These are phyloP conservation scores for Cerastoderma edule DNA, from an alignment of 2,888 invertebrate genomes.

Conservation along the genomic window DNA sequence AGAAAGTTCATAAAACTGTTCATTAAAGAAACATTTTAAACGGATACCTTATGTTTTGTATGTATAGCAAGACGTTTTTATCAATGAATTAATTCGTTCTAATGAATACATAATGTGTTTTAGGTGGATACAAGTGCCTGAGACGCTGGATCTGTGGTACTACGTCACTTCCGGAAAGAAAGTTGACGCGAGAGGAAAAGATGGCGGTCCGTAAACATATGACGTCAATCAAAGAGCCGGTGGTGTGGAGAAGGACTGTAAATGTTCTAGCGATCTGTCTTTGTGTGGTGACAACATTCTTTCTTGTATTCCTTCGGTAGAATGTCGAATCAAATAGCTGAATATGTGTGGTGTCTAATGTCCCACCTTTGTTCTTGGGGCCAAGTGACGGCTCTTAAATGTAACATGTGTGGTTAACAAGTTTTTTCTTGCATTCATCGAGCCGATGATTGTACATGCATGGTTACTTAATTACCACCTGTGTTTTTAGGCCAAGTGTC, in stretches of 20 bases:
- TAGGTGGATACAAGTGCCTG: slow-evolving; percentile 11
- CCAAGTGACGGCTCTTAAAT: no score
- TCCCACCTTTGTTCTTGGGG: no score
- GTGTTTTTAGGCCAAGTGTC: no score
- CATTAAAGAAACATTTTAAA: no score
- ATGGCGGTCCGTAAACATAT: slow-evolving; percentile 64
- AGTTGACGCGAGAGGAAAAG: slow-evolving; percentile 66
- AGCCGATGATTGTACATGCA: no score
- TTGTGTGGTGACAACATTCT: slow-evolving; percentile 70
- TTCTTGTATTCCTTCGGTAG: slow-evolving; percentile 80
- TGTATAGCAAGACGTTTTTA: not conserved
- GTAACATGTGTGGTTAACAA: no score
- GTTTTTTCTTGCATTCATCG: no score
- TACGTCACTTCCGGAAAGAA: slow-evolving; percentile 54
- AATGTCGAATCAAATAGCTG: no score
- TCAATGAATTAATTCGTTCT: not conserved
- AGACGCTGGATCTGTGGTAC: slow-evolving; percentile 75
- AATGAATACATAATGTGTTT: not conserved
- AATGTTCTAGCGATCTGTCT: slow-evolving; percentile 70
- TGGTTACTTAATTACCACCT: no score
- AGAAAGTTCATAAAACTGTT: no score
- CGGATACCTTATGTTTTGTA: no score
- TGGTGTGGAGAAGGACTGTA: slow-evolving; percentile 60
- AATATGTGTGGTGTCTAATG: no score
- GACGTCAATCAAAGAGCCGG: slow-evolving; percentile 74